Evolutionary conservation across 2,888 invertebrate genomes (phyloP), one percentile per base, ranked within the genome.

Genomic region (Byasa hedistus): DNA sequence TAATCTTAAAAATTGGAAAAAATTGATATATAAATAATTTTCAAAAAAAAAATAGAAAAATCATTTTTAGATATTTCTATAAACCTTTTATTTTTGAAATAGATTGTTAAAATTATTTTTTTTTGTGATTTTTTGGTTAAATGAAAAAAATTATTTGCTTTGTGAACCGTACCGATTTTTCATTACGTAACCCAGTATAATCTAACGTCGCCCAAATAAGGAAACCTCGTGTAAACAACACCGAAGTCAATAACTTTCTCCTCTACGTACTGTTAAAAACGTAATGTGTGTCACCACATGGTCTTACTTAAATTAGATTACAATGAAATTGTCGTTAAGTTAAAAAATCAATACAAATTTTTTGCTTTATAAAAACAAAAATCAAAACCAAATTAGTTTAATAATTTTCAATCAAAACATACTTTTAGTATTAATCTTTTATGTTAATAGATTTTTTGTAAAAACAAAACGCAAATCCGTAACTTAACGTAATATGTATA

Each of bases 121-220:
- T 17, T 44, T 3, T 15, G 17, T 15, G 2, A 17, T 19, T 17
- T 32, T 32, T 32, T 32, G 4, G 4, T 19, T 44, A 44, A 2
- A 17, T 17, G 8, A 19, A 17, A 44, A 44, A 17, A 44, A 12
- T 44, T 4, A 22, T n/a, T 77, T 72, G 57, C 68, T 73, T 44
- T 79, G 82, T 79, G 60, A 24, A 68, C 85, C 10, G 32, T 85
- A 77, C 77, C 54, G 52, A 65, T 59, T 69, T 69, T 65, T 70
- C 68, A 76, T 81, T 81, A 79, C 75, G 76, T 77, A 81, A 81
- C 75, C 61, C 64, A 62, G 71, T 74, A 71, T 73, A 75, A 76
- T 82, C 71, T 71, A 80, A 82, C 83, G 79, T 70, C 77, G n/a
- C 78, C 79, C 80, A 84, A 87, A 87, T 85, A 86, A 79, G 81